Evolutionary conservation across 2,113 vertebrate genomes (phyloP), one percentile per base, ranked within the genome.

Genomic region (Sterrhoptilus dennistouni): DNA sequence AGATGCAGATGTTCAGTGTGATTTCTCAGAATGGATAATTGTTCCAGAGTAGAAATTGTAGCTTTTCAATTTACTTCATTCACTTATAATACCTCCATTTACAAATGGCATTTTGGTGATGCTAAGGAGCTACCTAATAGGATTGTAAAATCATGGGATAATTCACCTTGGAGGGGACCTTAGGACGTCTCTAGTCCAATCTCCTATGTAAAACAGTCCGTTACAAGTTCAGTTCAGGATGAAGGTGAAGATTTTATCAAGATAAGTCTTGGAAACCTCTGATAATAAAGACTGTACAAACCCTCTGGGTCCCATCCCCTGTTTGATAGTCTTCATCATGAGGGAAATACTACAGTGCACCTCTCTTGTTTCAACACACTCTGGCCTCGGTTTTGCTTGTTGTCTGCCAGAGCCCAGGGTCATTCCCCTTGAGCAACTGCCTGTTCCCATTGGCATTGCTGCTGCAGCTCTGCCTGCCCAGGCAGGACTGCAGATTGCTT

Each of bases 371-470:
- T 59, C 13, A 59, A 0, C 1, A 4, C 20, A 3, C 3, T 28
- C 9, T 64, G 20, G 15, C 12, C 15, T 1, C 3, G 6, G 35
- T 45, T 75, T 31, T 5, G 8, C 15, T 56, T 0, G 1, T 25
- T 44, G 35, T 66, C 25, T 11, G 1, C 33, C 25, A 25, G n/a
- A 65, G 16, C 16, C 24, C 13, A 2, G 42, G 20, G 16, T 40
- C 13, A 4, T 44, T 6, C 11, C 33, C 4, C 1, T 13, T 2
- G 5, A 35, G 31, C 20, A 75, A 7, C n/a, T 47, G 28, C 57
- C 23, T 11, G 20, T 18, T 52, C n/a, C 36, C 5, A 0, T 2
- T 36, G 8, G 20, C 1, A 3, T 28, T 9, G 10, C 52, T 74
- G 28, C 44, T 1, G 0, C 35, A 28, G 6, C 52, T 77, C 31